phyloP scores from a whole-genome alignment of 2,888 invertebrate species.

The Neocrepidodera transversa region DNA sequence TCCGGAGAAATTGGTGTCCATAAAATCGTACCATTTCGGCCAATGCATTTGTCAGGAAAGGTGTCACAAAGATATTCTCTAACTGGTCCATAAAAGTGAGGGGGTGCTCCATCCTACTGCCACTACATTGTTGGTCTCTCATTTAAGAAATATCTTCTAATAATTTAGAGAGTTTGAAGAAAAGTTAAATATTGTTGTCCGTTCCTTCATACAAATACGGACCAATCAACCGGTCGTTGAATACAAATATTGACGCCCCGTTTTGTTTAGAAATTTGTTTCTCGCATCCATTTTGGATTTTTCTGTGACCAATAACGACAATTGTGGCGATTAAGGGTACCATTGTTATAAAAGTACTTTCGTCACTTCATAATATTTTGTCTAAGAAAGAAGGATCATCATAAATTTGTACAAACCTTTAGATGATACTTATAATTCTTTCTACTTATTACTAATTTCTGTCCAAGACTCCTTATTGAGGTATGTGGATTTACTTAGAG shows the following conservation, averaged over 20 bases:
- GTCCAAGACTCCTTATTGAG: background rate
- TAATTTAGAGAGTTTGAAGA: background rate
- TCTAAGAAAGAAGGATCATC: background rate
- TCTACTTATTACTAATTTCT: background rate
- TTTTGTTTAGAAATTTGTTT: background rate
- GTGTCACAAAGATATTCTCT: background rate
- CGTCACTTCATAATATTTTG: background rate
- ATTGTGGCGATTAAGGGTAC: background rate
- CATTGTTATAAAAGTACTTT: background rate
- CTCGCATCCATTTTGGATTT: constrained; percentile 1
- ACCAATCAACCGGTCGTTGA: background rate
- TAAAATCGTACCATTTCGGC: background rate
- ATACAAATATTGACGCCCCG: background rate
- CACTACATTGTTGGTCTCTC: too few relatives aligned
- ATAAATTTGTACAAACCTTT: background rate
- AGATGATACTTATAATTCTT: background rate
- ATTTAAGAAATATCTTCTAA: too few relatives aligned
- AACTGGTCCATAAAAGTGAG: background rate
- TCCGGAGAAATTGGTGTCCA: background rate
- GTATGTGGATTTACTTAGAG: constrained; percentile 2
- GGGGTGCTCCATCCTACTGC: background rate
- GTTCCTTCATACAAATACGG: constrained; percentile 4
- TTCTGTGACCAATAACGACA: background rate
- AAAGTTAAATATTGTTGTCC: background rate
- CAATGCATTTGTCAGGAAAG: background rate